Base-by-base conservation (phyloP, 1,140 invertebrate genomes). In the Stegodyphus mimosarum region DNA sequence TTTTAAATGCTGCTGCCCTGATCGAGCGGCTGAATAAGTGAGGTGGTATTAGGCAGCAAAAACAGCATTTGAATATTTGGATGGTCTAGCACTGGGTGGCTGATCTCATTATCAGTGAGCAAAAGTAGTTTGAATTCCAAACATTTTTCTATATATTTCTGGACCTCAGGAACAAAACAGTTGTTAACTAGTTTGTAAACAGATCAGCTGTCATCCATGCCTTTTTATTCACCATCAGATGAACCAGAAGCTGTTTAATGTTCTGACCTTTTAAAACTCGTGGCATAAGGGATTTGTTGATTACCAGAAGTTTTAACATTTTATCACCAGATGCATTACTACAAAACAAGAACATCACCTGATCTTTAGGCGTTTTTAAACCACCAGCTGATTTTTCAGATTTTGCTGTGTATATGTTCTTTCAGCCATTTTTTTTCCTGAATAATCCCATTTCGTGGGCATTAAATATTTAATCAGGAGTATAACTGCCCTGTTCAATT, bases 241-340 rank as follows among this genome's bases (percentile, higher is more conserved):
- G 88, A 73, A 87, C 87, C 89, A 89, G 91, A 67, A 91, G 88
- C 55, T 88, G 60, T 87, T 87, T 74, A 83, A 90, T 89, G 78
- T 87, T 71, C 79, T 88, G 84, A 79, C 88, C 88, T 88, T 91
- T 91, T 76, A 91, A 88, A 10, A 89, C 87, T 87, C 89, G 87
- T 6, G 70, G 77, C 52, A 64, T 83, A 88, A 90, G 85, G 48
- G 88, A 90, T 75, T 89, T 87, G 88, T 92, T 90, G 51, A 92
- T 88, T 51, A 91, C 81, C 69, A 92, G 83, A 52, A 90, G 90
- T 88, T 92, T 92, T 53, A 91, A 83, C 64, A 90, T 90, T 51
- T 80, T 89, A 88, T 90, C 89, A 18, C 90, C 90, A 79, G 83
- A 89, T 80, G 89, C 90, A 89, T 92, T 92, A 51, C 86, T 88